Conservation (phyloP, 2,797 vertebrate species). For the Leptatherina wallacei region DNA sequence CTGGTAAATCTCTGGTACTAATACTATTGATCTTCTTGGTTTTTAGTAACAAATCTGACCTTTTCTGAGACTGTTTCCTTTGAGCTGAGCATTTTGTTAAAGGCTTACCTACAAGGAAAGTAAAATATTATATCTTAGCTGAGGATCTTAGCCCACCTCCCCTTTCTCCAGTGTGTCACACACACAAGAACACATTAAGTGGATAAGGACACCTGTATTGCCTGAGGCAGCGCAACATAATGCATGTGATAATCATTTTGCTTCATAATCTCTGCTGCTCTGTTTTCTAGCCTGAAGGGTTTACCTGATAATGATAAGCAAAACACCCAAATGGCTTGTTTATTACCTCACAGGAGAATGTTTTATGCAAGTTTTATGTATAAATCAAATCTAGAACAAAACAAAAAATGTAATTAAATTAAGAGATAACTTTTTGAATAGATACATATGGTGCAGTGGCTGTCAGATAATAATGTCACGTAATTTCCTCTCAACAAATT, state of each 20-base stretch:
- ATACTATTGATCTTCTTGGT: constrained; percentile 17
- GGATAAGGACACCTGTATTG: constrained; percentile 35
- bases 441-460: too few relatives aligned
- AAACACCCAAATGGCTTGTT: constrained; percentile 40
- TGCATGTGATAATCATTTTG: constrained; percentile 24
- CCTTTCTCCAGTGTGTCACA: constrained; percentile 8
- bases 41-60: constrained; percentile 22
- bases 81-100: constrained; percentile 34
- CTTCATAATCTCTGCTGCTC: constrained; percentile 19
- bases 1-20: too few relatives aligned
- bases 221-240: constrained; percentile 62
- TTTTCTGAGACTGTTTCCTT: constrained; percentile 13
- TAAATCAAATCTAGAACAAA: background rate
- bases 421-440: background rate
- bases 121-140: constrained; percentile 27
- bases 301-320: constrained; percentile 55
- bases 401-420: background rate
- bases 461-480: too few relatives aligned
- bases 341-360: background rate
- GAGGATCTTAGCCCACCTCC: constrained; percentile 1
- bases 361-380: background rate
- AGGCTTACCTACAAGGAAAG: constrained; percentile 31
- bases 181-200: constrained; percentile 63
- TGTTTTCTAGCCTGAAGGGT: constrained; percentile 69
- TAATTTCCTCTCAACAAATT: too few relatives aligned